phyloP scores from a whole-genome alignment of 1,140 invertebrate species.

The Brachionus asplanchnoidis region DNA sequence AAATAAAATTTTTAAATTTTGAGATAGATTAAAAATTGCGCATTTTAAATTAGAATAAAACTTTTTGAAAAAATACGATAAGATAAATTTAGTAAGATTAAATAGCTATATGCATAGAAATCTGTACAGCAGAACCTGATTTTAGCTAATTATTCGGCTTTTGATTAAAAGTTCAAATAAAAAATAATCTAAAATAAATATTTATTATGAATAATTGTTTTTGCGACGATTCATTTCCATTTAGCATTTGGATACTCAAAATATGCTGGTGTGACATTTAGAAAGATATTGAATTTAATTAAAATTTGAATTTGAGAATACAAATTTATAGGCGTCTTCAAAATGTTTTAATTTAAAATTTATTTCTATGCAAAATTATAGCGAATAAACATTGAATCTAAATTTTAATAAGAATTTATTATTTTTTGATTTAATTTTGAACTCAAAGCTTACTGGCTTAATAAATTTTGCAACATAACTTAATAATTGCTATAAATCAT shows the following conservation, averaged over 20 bases:
- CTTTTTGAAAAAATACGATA: not conserved
- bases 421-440: no score
- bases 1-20: not conserved
- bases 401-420: no score
- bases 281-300: no score
- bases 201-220: not conserved
- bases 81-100: not conserved
- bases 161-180: not conserved
- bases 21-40: not conserved
- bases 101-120: not conserved
- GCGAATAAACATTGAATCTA: no score
- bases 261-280: not conserved
- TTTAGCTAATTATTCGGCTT: not conserved
- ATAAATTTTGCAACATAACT: no score
- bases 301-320: no score
- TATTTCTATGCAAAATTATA: no score
- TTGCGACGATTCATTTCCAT: not conserved
- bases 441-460: no score
- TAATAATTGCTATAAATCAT: no score
- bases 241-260: not conserved
- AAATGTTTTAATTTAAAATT: no score
- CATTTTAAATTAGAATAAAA: not conserved
- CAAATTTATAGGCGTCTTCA: no score
- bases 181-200: not conserved
- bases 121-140: not conserved